These are phyloP conservation scores for Dromaius novaehollandiae DNA, from an alignment of 2,113 vertebrate species.

Conservation along the genomic window DNA sequence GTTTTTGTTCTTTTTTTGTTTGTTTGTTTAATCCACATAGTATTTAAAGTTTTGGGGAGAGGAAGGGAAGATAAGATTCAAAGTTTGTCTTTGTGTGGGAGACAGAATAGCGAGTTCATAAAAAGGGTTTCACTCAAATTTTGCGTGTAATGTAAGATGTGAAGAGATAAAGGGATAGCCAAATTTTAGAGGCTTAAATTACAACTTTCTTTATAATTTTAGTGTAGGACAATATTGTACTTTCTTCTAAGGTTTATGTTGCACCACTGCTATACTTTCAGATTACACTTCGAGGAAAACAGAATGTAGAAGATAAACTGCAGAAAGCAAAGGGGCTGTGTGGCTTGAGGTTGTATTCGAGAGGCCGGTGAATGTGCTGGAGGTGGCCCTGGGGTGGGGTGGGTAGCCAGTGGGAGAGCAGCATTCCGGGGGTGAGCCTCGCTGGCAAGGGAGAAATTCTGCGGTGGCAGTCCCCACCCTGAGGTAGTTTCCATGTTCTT, in stretches of 20 bases:
- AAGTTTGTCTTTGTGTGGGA: not conserved
- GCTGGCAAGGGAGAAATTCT: not conserved
- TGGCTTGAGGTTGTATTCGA: not conserved
- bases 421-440: not conserved
- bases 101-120: not conserved
- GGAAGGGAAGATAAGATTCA: not conserved
- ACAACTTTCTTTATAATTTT: not conserved
- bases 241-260: not conserved
- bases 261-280: not conserved
- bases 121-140: not conserved
- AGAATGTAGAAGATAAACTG: not conserved
- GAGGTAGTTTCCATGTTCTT: not conserved
- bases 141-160: not conserved
- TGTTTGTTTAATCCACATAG: not conserved
- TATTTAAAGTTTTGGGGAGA: not conserved
- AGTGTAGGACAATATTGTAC: accelerated
- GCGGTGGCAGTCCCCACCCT: not conserved
- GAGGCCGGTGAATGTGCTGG: not conserved
- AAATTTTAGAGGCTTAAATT: not conserved
- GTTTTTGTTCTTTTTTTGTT: not conserved
- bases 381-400: not conserved
- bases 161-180: not conserved
- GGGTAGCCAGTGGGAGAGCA: not conserved
- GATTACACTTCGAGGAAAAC: not conserved
- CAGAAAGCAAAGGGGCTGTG: not conserved